Base-by-base conservation (phyloP, 1,140 invertebrate species). In the Popillia japonica region DNA sequence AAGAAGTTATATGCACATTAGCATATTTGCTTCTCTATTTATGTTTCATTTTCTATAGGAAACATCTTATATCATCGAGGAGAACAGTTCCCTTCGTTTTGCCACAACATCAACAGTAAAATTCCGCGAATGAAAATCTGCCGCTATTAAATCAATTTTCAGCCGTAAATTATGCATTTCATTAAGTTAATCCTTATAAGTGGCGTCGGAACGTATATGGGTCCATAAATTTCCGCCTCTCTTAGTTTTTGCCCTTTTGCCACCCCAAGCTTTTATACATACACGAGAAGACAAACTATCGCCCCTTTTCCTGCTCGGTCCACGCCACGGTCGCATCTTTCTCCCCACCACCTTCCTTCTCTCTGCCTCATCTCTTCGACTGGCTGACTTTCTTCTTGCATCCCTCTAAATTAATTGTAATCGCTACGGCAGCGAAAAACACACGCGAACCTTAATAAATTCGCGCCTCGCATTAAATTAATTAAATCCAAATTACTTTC, bases 371-470 rank as follows among this genome's bases (percentile, higher is more conserved):
- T 55, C 48, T 55, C 48, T 6, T 7, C 48, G 11, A 55, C 48
- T 34, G 27, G 27, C 27, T 34, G 48, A 17, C 17, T 55, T 55
- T 55, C 48, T 55, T 55, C 14, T 17, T 55, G 11, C 48, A 17
- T 17, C 48, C 48, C 14, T 55, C 48, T 55, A 55, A 55, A 55
- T 55, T 55, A 55, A 55, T 55, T 55, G 48, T 55, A 55, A 55
- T 55, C 48, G 48, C 48, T 55, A 55, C 48, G 14, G 2, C 48
- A 55, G 48, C 14, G 48, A 55, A 55, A 55, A 55, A 55, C 48
- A 48, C 44, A 55, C 48, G n/a, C 44, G 44, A n/a, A n/a, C n/a
- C 44, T 14, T 10, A n/a, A 48, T 48, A 48, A 48, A 11, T 48
- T 48, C n/a, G 44, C 44, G 44, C 44, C 44, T 48, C 10, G 44